Evolutionary conservation across 2,797 vertebrate species (phyloP).

Genomic region (Ciconia nigra): DNA sequence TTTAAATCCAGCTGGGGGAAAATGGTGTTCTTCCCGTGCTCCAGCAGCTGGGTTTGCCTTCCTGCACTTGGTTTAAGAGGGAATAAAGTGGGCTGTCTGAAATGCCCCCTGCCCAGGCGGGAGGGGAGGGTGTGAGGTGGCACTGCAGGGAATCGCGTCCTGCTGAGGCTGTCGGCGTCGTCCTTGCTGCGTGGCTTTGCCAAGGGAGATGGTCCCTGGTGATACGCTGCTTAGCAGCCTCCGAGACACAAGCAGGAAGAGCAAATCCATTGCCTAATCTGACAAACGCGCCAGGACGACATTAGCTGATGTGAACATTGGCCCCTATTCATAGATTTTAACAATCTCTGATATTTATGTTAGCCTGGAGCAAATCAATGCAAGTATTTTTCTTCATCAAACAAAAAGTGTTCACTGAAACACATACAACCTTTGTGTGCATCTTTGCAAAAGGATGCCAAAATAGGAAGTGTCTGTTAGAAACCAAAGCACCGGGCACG

Average conservation of each 20-base stretch:
- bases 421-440: neutral
- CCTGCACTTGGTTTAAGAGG: neutral
- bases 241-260: neutral
- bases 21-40: neutral
- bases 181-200: neutral
- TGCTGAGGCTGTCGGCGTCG: neutral
- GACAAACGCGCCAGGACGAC: neutral
- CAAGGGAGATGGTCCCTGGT: slow-evolving; percentile 20
- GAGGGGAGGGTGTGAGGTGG: neutral
- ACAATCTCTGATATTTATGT: neutral
- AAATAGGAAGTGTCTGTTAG: neutral
- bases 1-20: neutral
- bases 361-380: slow-evolving; percentile 15
- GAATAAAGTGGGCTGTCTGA: neutral
- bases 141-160: neutral
- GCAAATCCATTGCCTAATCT: slow-evolving; percentile 23
- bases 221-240: slow-evolving; percentile 34
- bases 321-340: neutral
- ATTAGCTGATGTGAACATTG: neutral
- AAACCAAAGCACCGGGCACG: neutral
- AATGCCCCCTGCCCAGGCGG: rapidly evolving
- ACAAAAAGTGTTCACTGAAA: neutral
- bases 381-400: neutral
- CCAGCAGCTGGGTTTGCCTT: neutral
- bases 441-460: neutral